Conservation (phyloP, 2,888 invertebrate genomes). For the Frankliniella intonsa region DNA sequence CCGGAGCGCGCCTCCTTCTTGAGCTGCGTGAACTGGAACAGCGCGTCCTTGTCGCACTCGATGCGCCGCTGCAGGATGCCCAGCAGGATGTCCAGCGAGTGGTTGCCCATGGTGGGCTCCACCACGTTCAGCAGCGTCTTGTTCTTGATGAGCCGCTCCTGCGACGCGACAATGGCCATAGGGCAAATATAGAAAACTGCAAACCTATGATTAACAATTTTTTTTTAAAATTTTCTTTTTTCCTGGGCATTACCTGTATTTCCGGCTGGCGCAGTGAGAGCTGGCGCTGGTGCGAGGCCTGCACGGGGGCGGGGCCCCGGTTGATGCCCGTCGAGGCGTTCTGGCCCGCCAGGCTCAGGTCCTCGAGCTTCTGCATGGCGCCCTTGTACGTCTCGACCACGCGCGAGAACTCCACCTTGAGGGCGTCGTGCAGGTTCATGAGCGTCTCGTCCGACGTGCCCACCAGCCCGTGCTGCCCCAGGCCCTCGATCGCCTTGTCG, state of each 20-base stretch:
- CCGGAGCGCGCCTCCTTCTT: conserved; percentile 50
- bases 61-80: conserved; percentile 68
- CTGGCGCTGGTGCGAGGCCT: conserved; percentile 84
- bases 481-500: conserved; percentile 79
- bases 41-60: conserved; percentile 84
- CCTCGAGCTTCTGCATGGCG: conserved; percentile 80
- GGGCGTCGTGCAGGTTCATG: conserved; percentile 72
- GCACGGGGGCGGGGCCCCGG: conserved; percentile 66
- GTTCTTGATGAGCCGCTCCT: conserved; percentile 85
- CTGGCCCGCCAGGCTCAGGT: conserved; percentile 55
- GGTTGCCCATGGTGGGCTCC: conserved; percentile 72
- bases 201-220: background rate
- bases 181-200: background rate
- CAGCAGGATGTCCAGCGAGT: conserved; percentile 71
- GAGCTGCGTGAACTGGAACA: conserved; percentile 60
- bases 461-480: conserved; percentile 80
- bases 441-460: conserved; percentile 50
- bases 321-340: conserved; percentile 46
- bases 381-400: conserved; percentile 82
- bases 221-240: no score
- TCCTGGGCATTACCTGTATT: conserved; percentile 51
- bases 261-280: conserved; percentile 77
- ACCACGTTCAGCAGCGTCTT: conserved; percentile 71
- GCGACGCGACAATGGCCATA: conserved; percentile 43
- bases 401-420: conserved; percentile 73